These are phyloP conservation scores for Elysia chlorotica DNA, from an alignment of 1,140 invertebrate genomes.

Conservation along the genomic window DNA sequence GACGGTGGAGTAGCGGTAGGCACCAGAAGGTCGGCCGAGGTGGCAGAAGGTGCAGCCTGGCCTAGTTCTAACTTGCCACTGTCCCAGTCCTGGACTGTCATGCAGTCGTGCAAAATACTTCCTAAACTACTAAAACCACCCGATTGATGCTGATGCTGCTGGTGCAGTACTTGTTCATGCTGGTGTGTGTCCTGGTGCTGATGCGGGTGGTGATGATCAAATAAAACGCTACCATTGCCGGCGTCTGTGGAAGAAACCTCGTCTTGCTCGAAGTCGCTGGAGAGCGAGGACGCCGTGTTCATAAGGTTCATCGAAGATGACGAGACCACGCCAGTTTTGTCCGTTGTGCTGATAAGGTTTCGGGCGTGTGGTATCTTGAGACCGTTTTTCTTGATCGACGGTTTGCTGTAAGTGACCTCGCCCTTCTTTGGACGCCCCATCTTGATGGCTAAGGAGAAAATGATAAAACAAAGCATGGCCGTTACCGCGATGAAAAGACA, in stretches of 20 bases:
- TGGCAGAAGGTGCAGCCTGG: too few relatives aligned
- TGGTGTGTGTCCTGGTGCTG: neutral
- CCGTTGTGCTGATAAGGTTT: too few relatives aligned
- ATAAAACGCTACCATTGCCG: neutral
- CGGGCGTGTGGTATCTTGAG: too few relatives aligned
- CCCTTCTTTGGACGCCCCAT: conserved; percentile 24
- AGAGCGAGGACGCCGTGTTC: too few relatives aligned
- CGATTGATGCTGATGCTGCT: conserved; percentile 5
- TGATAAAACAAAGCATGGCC: neutral
- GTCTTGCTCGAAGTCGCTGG: conserved; percentile 16
- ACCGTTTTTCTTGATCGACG: too few relatives aligned
- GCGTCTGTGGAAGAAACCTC: conserved; percentile 1
- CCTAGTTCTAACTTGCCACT: too few relatives aligned
- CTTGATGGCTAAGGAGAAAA: conserved; percentile 12
- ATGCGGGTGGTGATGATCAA: neutral
- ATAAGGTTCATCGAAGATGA: too few relatives aligned
- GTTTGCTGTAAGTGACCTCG: conserved; percentile 9
- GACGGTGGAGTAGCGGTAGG: too few relatives aligned
- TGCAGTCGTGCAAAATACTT: conserved; percentile 17
- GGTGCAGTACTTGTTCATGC: neutral
- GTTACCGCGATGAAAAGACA: too few relatives aligned
- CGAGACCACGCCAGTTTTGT: too few relatives aligned
- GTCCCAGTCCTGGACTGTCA: conserved; percentile 23
- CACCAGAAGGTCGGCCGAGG: too few relatives aligned
- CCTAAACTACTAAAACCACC: conserved; percentile 13